Base-by-base conservation (phyloP, 2,113 vertebrate genomes). In the Halcyon senegalensis region DNA sequence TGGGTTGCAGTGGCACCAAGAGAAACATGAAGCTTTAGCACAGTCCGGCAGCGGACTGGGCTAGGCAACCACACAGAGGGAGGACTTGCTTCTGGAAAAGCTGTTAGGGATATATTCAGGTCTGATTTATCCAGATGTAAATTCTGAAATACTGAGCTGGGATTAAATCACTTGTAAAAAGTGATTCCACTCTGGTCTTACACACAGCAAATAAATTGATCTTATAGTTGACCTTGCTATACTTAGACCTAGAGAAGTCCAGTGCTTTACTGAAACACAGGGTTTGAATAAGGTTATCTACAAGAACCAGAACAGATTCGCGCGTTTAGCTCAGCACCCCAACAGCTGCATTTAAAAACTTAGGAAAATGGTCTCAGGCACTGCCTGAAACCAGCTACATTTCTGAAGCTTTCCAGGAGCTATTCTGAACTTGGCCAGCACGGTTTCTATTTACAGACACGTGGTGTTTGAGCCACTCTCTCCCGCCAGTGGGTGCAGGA, bases 391-490 rank as follows among this genome's bases (percentile, higher is more conserved):
- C 12, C 33, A 68, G 48, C 28, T 30, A 8, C 2, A 1, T 41
- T 78, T 41, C 50, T 63, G 66, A 19, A 55, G 60, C 20, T 86
- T 53, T 78, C 27, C 31, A 37, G 51, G 27, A 85, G 30, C 30
- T 53, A 1, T 30, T 76, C 25, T 76, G 83, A 43, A 14, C 66
- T 33, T 0, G 3, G 37, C 27, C 56, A 31, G 33, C 23, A 21
- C 2, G 7, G 43, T 23, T 58, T 60, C 50, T 74, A 7, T 48
- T 77, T 21, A 9, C 82, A 85, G 67, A 48, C 30, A 43, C 0
- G 1, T 48, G 4, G 62, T 0, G 0, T 33, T 55, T 10, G 4
- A 60, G 16, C 30, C 15, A 2, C 59, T 21, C 2, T 0, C 39
- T 63, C 51, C 41, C 0, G 0, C 6, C 39, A 10, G n/a, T 0